Percentiles rank a stretch among this genome's conserved stretches.
Conservation (phyloP, 2,888 invertebrate genomes). For the Temnothorax unifasciatus region DNA sequence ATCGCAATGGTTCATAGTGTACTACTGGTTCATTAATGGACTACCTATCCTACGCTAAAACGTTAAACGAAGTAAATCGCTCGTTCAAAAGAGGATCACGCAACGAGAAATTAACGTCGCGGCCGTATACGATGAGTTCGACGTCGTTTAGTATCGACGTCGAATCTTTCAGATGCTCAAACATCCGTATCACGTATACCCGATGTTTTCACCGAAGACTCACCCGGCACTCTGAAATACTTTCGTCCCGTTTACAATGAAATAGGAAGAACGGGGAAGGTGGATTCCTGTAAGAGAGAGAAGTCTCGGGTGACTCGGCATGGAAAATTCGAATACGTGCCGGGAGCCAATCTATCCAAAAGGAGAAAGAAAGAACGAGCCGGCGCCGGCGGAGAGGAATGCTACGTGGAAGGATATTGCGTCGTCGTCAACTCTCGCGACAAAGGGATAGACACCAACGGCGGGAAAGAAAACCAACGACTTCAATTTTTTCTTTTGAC, state of each 20-base stretch:
- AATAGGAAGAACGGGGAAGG: background rate
- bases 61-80: background rate
- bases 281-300: slow-evolving; percentile 52
- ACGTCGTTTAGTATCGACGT: slow-evolving; percentile 29
- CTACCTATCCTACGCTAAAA: background rate
- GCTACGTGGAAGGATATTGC: slow-evolving; percentile 68
- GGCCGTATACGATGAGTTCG: background rate
- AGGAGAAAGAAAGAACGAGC: slow-evolving; percentile 42
- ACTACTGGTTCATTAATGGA: no score
- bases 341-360: slow-evolving; percentile 69
- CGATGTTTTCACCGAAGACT: slow-evolving; percentile 24
- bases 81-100: background rate
- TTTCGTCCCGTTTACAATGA: slow-evolving; percentile 13
- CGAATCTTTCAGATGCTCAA: slow-evolving; percentile 14
- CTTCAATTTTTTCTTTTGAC: slow-evolving; percentile 29
- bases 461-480: slow-evolving; percentile 17
- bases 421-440: slow-evolving; percentile 49
- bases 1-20: no score
- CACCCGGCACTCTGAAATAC: slow-evolving; percentile 14
- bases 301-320: slow-evolving; percentile 49
- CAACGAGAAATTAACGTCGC: slow-evolving; percentile 6
- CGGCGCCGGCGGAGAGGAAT: slow-evolving; percentile 59
- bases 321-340: slow-evolving; percentile 69
- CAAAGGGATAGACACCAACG: slow-evolving; percentile 20
- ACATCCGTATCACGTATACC: slow-evolving; percentile 26